Evolutionary conservation across 2,888 invertebrate species (phyloP).

Genomic region (Gibbula magus): DNA sequence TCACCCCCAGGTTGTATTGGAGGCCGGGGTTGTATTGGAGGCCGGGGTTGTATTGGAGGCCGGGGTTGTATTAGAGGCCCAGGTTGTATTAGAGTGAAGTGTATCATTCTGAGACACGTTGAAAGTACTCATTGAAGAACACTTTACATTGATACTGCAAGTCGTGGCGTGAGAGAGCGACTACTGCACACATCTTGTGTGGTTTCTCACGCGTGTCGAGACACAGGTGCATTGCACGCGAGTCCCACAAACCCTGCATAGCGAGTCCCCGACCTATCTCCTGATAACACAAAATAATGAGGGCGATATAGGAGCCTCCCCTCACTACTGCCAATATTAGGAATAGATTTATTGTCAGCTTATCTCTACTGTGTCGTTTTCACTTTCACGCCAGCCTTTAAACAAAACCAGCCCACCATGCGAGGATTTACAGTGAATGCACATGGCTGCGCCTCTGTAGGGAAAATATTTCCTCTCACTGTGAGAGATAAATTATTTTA

Average conservation of each 20-base stretch:
- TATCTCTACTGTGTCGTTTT: slow-evolving; percentile 12
- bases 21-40: no score
- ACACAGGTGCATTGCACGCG: background rate
- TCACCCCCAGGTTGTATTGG: no score
- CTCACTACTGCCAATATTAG: slow-evolving; percentile 16
- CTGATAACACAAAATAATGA: slow-evolving; percentile 5
- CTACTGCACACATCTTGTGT: background rate
- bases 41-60: no score
- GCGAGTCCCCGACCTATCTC: background rate
- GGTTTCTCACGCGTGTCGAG: slow-evolving; percentile 10
- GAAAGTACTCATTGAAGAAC: background rate
- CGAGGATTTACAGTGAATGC: background rate
- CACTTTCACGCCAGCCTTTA: slow-evolving; percentile 1
- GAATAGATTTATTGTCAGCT: slow-evolving; percentile 19
- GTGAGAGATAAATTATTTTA: no score
- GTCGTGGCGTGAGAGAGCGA: background rate
- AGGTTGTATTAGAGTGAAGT: no score
- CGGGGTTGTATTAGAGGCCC: background rate
- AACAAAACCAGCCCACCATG: background rate
- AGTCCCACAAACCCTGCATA: background rate
- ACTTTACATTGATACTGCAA: background rate
- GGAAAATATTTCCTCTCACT: no score
- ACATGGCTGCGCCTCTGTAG: background rate
- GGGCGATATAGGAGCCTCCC: background rate
- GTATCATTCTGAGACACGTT: background rate